Base-by-base conservation (phyloP, 2,888 invertebrate species). In the Apantesis nais region DNA sequence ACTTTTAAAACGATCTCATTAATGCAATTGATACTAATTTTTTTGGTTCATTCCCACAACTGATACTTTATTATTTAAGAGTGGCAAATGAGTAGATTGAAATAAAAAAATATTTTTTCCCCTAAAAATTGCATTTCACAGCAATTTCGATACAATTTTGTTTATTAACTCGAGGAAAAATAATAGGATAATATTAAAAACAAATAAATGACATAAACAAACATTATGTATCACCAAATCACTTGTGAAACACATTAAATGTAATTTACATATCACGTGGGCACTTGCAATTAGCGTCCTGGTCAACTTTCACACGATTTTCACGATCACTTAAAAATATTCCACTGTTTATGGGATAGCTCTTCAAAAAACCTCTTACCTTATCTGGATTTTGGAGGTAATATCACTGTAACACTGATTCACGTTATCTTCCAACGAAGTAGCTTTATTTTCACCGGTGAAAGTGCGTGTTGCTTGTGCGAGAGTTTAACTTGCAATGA, bases 401-500 rank as follows among this genome's bases (percentile, higher is more conserved):
- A 83, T 83, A 89, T 89, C 92, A 93, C 94, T 92, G 83, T 66
- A 76, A 78, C 82, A 82, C 82, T 81, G 77, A 89, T 88, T 91
- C 94, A 94, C 94, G 82, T 79, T 86, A 87, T 91, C 90, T 91
- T 90, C 89, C 88, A 63, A 89, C 90, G 81, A 84, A 87, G 87
- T 88, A 88, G 88, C 83, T 86, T 80, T 83, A 80, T 80, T 78
- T 87, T 90, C 90, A 90, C 91, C 83, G 92, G 93, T 88, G 95
- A 94, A 94, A 94, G 94, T 93, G 92, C 93, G 94, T 95, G 92
- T 87, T 87, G 87, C 88, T 88, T 83, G 89, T 88, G 87, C 90
- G 93, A 89, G 90, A 91, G 93, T 93, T 89, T 88, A 86, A 93
- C 93, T 93, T 91, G 93, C 93, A 93, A 95, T 96, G 96, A 95